These are phyloP conservation scores for Helicorthomorpha holstii DNA, from an alignment of 1,140 invertebrate genomes.

Conservation along the genomic window DNA sequence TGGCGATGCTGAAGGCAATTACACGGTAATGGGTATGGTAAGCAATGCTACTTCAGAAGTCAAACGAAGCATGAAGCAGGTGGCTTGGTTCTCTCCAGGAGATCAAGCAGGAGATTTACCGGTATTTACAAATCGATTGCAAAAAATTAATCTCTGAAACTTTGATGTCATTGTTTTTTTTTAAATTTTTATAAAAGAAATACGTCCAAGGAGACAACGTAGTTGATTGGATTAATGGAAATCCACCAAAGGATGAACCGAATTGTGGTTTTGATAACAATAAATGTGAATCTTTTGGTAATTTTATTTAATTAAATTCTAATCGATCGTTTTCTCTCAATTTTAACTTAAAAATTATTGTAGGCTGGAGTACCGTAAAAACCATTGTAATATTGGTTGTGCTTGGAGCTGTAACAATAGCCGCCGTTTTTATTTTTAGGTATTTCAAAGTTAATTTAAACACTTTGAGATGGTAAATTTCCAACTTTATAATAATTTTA, in stretches of 20 bases:
- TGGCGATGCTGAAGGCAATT: constrained; percentile 81
- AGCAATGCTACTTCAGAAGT: constrained; percentile 30
- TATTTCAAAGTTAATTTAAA: constrained; percentile 16
- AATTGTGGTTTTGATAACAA: constrained; percentile 52
- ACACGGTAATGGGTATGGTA: constrained; percentile 58
- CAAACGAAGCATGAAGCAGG: constrained; percentile 45
- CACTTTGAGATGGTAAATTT: no score
- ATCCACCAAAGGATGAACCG: constrained; percentile 32
- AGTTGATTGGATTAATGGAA: constrained; percentile 59
- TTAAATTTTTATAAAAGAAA: no score
- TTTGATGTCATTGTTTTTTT: no score
- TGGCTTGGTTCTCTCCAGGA: constrained; percentile 16
- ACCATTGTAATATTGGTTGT: constrained; percentile 35
- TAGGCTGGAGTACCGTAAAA: no score
- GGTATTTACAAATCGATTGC: not conserved
- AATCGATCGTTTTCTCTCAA: no score
- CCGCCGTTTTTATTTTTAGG: constrained; percentile 40
- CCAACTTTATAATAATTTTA: no score
- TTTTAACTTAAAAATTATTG: no score
- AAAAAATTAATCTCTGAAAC: no score
- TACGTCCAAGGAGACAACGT: constrained; percentile 38
- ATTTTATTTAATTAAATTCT: no score
- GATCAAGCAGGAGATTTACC: not conserved
- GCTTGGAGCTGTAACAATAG: constrained; percentile 37
- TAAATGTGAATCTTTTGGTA: constrained; percentile 42